Percentiles rank a stretch among this genome's conserved stretches.
Conservation (phyloP, 2,797 vertebrate species). For the Apogon talboti region DNA sequence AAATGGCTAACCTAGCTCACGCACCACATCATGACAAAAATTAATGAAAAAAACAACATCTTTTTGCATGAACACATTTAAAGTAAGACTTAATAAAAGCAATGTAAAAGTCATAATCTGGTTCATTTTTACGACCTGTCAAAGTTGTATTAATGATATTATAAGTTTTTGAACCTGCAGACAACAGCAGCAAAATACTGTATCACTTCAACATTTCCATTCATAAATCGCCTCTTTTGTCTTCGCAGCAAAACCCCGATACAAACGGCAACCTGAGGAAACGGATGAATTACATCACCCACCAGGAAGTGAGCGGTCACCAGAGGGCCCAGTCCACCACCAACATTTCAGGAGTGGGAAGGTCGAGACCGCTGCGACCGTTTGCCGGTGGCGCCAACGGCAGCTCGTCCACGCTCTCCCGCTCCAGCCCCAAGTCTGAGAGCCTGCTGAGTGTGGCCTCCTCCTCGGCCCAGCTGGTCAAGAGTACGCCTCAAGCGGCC, state of each 20-base stretch:
- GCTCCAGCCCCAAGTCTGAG: constrained; percentile 91
- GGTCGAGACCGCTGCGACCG: constrained; percentile 70
- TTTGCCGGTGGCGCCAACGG: constrained; percentile 75
- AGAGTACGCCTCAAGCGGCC: constrained; percentile 83
- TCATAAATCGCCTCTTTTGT: background rate
- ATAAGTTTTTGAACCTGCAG: too few relatives aligned
- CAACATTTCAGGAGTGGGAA: constrained; percentile 74
- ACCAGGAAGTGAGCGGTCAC: constrained; percentile 82
- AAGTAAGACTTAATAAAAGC: too few relatives aligned
- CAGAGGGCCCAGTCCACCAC: constrained; percentile 85
- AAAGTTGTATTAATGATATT: too few relatives aligned
- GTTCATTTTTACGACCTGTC: too few relatives aligned
- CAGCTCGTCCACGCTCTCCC: constrained; percentile 84
- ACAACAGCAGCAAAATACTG: too few relatives aligned
- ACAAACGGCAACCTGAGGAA: constrained; percentile 94
- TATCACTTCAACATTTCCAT: background rate
- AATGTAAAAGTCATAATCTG: too few relatives aligned
- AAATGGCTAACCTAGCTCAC: too few relatives aligned
- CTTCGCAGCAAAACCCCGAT: constrained; percentile 86
- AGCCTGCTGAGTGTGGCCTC: constrained; percentile 85
- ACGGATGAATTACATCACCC: constrained; percentile 87
- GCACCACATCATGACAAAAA: too few relatives aligned
- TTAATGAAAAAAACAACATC: too few relatives aligned
- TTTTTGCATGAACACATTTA: too few relatives aligned
- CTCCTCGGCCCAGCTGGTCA: constrained; percentile 84